These are phyloP conservation scores for Dermatophagoides farinae DNA, from an alignment of 1,140 invertebrate genomes.

Conservation along the genomic window DNA sequence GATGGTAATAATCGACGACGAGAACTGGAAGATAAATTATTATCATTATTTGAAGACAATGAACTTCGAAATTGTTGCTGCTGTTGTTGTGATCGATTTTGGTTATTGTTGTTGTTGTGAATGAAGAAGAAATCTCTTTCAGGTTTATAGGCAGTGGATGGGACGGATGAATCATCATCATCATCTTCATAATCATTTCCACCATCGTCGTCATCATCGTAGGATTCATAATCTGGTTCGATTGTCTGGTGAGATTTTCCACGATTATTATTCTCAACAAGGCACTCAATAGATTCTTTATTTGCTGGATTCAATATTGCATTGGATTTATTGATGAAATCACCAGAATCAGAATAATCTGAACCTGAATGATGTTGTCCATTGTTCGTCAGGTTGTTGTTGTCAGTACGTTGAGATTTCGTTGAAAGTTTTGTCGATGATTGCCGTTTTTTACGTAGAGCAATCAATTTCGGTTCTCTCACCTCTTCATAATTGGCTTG, in stretches of 20 bases:
- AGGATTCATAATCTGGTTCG: neutral
- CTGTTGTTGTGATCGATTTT: neutral
- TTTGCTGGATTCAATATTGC: neutral
- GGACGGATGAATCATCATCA: neutral
- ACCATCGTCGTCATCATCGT: neutral
- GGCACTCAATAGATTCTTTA: neutral
- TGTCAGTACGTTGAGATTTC: too few species aligned
- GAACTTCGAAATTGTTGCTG: neutral
- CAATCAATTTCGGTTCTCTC: neutral
- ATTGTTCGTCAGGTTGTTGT: too few species aligned
- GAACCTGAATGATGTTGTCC: too few species aligned
- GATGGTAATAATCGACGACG: neutral
- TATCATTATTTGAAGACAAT: neutral
- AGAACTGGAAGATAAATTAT: neutral
- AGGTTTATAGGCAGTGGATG: neutral
- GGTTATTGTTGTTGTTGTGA: neutral
- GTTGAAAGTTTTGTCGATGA: too few species aligned
- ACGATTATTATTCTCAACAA: neutral
- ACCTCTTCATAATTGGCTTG: neutral
- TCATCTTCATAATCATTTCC: neutral
- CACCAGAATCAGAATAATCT: neutral
- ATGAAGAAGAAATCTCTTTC: neutral
- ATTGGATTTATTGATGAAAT: neutral
- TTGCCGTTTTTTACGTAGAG: neutral
- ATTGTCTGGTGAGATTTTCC: neutral